Base-by-base conservation (phyloP, 2,113 vertebrate species). In the Ceuthmochares aereus region DNA sequence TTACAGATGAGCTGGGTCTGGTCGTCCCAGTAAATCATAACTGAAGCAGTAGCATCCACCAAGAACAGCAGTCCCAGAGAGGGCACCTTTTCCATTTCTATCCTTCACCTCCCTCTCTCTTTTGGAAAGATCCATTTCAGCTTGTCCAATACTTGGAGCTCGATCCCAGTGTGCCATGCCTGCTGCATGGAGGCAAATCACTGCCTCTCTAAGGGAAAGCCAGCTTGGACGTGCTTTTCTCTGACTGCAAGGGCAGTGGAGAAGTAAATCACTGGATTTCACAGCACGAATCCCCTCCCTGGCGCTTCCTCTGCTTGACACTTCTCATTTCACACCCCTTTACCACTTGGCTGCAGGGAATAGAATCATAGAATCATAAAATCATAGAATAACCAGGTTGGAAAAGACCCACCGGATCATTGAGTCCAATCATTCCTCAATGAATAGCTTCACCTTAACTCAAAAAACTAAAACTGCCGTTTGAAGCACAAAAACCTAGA, bases 261-360 rank as follows among this genome's bases (percentile, higher is more conserved):
- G 59, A 60, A 83, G 23, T 2, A 0, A 86, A n/a, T 18, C 4
- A 1, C 11, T 60, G 54, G 4, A 16, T 75, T 49, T 14, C 42
- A 51, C 4, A 6, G 43, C 30, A 64, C 0, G 0, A n/a, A 64
- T 25, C 7, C 25, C 23, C 13, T 66, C 85, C 45, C 36, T 8
- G 1, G 9, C 34, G 36, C 34, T 60, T 77, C 45, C 27, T 62
- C 13, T 7, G 0, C 43, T 68, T 45, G 32, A 55, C 9, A 43
- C 9, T 6, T 56, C 37, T 78, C 0, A 0, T 54, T 70, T 66
- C n/a, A 70, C 36, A 47, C 13, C 10, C 20, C 16, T 64, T 52
- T 59, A 19, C 16, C 68, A 56, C 37, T 9, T 5, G 14, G 47
- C 43, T 70, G 32, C 30, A 54, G 47, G 23, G 30, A 87, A 75